These are phyloP conservation scores for Gallinago undulata DNA, from an alignment of 2,113 vertebrate genomes.

Conservation along the genomic window DNA sequence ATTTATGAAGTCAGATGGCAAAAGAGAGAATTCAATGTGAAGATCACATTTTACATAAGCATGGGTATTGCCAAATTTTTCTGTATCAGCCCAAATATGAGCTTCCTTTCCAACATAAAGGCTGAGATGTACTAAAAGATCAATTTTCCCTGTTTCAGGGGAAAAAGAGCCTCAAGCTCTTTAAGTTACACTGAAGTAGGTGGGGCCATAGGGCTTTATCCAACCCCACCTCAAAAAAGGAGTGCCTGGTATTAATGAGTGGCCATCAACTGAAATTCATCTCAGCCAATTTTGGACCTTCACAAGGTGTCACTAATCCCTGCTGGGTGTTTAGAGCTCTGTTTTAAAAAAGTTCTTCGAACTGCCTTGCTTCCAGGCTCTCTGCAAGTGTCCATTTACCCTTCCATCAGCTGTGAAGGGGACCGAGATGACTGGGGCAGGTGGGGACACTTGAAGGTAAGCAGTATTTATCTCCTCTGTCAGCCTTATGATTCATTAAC, in stretches of 20 bases:
- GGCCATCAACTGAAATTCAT: not conserved
- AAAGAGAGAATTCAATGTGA: not conserved
- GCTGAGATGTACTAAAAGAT: not conserved
- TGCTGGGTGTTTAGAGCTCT: not conserved
- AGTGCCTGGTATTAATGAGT: fast-evolving
- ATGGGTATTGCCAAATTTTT: not conserved
- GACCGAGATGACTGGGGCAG: not conserved
- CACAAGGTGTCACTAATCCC: not conserved
- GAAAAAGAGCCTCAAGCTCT: not conserved
- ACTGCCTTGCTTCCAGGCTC: not conserved
- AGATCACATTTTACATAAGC: not conserved
- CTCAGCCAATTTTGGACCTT: not conserved
- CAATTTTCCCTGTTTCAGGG: not conserved
- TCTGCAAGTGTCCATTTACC: not conserved
- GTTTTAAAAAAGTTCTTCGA: not conserved
- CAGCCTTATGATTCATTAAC: not conserved
- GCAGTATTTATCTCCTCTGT: not conserved
- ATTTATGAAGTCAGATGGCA: not conserved
- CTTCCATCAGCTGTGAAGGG: not conserved
- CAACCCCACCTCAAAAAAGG: not conserved
- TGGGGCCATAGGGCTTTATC: not conserved
- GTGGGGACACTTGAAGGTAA: not conserved
- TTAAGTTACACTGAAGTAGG: not conserved
- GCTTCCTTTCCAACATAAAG: not conserved
- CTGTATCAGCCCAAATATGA: not conserved